Conservation (phyloP, 2,113 vertebrate genomes). For the Corynorhinus townsendii region DNA sequence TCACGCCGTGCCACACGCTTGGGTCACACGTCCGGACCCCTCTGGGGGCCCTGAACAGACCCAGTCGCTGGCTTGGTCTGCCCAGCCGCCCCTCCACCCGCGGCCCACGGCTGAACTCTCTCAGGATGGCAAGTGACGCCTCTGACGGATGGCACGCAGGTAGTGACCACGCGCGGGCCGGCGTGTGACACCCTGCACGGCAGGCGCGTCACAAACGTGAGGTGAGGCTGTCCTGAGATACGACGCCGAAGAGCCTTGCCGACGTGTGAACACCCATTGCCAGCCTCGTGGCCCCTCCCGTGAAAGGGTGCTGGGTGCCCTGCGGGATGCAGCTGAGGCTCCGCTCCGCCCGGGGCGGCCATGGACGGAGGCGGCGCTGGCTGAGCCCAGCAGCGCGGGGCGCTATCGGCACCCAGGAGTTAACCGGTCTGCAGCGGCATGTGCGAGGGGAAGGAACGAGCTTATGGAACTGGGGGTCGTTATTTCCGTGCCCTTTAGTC, state of each 20-base stretch:
- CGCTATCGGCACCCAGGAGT: conserved; percentile 8
- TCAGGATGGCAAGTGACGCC: background rate
- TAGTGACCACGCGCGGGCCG: background rate
- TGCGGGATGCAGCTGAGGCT: background rate
- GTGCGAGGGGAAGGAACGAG: background rate
- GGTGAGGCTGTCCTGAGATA: background rate
- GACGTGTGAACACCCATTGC: conserved; percentile 40
- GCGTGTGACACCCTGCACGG: background rate
- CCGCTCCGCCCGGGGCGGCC: too few species aligned
- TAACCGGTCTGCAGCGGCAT: background rate
- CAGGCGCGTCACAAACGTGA: background rate
- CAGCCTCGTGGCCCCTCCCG: background rate
- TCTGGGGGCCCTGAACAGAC: too few species aligned
- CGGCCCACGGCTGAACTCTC: background rate
- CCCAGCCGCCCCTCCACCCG: background rate
- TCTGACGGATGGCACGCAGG: background rate
- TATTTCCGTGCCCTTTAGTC: background rate
- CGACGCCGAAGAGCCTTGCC: background rate
- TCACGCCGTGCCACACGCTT: background rate
- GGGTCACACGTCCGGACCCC: background rate
- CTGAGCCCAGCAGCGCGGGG: background rate
- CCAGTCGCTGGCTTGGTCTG: background rate
- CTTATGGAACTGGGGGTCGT: background rate
- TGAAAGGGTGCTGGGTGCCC: background rate
- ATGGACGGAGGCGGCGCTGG: background rate